Conservation (phyloP, 2,113 vertebrate species). For the Microcebus griseorufus region DNA sequence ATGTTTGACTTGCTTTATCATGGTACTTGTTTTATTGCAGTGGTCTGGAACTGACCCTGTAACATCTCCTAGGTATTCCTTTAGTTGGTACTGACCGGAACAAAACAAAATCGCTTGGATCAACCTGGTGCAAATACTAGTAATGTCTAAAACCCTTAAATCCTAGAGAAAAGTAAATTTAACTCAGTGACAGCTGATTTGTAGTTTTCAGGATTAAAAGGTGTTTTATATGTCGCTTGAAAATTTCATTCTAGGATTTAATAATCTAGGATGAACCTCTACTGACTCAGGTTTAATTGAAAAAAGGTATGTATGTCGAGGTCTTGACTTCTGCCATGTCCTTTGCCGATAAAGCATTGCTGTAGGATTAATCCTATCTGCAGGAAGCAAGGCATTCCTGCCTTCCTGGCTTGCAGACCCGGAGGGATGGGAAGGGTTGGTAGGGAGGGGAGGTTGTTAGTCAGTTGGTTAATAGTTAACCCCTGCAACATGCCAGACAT, state of each 20-base stretch:
- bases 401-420: neutral
- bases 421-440: neutral
- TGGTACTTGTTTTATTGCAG: neutral
- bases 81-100: neutral
- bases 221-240: neutral
- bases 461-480: constrained; percentile 68
- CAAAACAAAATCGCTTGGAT: neutral
- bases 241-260: neutral
- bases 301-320: constrained; percentile 13
- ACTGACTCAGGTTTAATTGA: neutral
- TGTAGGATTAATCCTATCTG: constrained; percentile 36
- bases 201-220: constrained; percentile 16
- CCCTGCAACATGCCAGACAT: constrained; percentile 17
- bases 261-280: neutral
- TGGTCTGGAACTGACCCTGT: neutral
- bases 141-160: neutral
- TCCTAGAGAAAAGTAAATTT: neutral
- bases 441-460: neutral
- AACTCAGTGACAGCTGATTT: neutral
- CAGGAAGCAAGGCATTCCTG: constrained; percentile 36
- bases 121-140: neutral
- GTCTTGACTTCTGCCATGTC: neutral
- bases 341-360: neutral
- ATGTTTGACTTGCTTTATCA: neutral
- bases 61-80: neutral